Evolutionary conservation across 2,888 invertebrate genomes (phyloP), one percentile per base, ranked within the genome.

Genomic region (Pachliopta kotzebuea): DNA sequence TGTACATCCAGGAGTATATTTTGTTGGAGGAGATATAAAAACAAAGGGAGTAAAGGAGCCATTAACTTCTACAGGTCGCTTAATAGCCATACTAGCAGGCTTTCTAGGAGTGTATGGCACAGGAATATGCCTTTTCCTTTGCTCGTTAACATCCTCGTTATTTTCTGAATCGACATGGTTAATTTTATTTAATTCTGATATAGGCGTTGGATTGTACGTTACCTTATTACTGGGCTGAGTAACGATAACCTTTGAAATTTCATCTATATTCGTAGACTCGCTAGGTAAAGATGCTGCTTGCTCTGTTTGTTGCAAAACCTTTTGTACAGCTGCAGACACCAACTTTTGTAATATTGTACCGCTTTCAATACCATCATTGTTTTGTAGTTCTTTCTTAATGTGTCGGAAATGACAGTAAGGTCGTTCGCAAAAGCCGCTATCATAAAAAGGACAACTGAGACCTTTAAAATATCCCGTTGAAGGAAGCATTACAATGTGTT

Each of bases 381-480:
- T 86, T 68, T 83, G 83, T 68, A 78, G 75, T 92, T 96, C 96
- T 91, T 94, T 95, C 78, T 94, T 95, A 72, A 94, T 93, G 86
- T 98, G 98, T 79, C 96, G 95, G 85, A 96, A 98, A 89, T 98
- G 98, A 89, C 98, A 98, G 86, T 98, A 97, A 24, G 98, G 97
- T 76, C 98, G 93, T 73, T 95, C 95, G 88, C 98, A 98, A 60
- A 94, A 88, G 68, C 95, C 95, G 80, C 92, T 94, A 76, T 95
- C 94, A 83, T 94, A 97, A 89, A 96, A 98, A 26, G 98, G 98
- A 84, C 98, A 98, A 75, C 93, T 94, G 70, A 97, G 94, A 75
- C 94, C 94, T 88, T 96, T 95, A 80, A 98, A 98, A 83, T 96
- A 95, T 69, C 98, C 98, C 72, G 96, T 96, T 66, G 97, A 96